Percentiles rank a stretch among this genome's conserved stretches.
phyloP scores from a whole-genome alignment of 2,888 invertebrate species.

The Gisinianus flammeolus region DNA sequence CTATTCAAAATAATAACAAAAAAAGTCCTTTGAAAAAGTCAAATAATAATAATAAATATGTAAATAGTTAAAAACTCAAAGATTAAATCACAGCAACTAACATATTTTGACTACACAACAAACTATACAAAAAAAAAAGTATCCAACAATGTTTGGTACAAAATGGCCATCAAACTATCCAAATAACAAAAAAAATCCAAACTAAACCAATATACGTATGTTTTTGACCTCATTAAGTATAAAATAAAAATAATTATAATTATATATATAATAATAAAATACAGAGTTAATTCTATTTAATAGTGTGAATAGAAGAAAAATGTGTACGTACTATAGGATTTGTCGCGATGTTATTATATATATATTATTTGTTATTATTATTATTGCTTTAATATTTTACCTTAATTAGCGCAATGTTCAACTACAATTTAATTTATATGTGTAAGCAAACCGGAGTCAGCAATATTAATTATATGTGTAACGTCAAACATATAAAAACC shows the following conservation, averaged over 20 bases:
- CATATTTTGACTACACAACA: neutral
- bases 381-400: neutral
- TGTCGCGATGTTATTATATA: neutral
- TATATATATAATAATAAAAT: neutral
- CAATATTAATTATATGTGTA: no score
- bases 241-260: conserved; percentile 5
- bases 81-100: neutral
- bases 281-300: conserved; percentile 11
- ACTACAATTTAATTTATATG: conserved; percentile 2
- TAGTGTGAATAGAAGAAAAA: neutral
- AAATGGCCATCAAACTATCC: conserved; percentile 27
- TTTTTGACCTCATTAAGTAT: conserved; percentile 41
- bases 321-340: neutral
- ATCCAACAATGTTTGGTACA: conserved; percentile 26
- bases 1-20: no score
- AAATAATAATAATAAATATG: no score
- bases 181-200: conserved; percentile 8
- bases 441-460: no score
- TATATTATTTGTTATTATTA: conserved; percentile 10
- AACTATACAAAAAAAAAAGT: conserved; percentile 13
- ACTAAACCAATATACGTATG: conserved; percentile 57
- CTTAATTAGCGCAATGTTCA: conserved; percentile 2
- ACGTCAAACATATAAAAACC: no score
- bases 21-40: no score
- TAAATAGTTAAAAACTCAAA: no score